Evolutionary conservation across 2,113 vertebrate species (phyloP).

Genomic region (Malurus melanocephalus): DNA sequence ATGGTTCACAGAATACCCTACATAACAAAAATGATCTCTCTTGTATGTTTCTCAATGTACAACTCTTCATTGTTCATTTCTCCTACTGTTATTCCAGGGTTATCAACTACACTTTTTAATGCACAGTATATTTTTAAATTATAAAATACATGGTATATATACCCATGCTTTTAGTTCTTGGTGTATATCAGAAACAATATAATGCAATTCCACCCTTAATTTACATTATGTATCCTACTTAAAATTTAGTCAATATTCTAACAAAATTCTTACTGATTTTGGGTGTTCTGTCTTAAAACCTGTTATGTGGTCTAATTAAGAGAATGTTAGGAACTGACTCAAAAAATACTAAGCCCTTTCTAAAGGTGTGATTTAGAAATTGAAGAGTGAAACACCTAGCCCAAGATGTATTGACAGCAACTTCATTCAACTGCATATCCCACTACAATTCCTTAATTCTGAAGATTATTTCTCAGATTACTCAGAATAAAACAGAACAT

Average conservation of each 20-base stretch:
- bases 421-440: neutral
- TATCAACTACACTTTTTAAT: neutral
- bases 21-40: neutral
- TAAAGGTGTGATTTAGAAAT: neutral
- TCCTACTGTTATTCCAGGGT: neutral
- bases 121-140: neutral
- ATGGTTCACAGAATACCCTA: neutral
- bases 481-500: neutral
- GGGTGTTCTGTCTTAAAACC: neutral
- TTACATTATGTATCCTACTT: neutral
- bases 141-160: neutral
- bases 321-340: neutral
- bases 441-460: neutral
- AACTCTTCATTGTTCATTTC: neutral
- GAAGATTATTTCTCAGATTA: neutral
- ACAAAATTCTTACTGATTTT: neutral
- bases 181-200: neutral
- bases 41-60: neutral
- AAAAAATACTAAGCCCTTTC: neutral
- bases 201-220: neutral
- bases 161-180: neutral
- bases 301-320: neutral
- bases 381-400: neutral
- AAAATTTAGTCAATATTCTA: neutral
- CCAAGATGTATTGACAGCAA: neutral